phyloP scores from a whole-genome alignment of 2,888 invertebrate genomes.

The Drosophila nigritarsus region DNA sequence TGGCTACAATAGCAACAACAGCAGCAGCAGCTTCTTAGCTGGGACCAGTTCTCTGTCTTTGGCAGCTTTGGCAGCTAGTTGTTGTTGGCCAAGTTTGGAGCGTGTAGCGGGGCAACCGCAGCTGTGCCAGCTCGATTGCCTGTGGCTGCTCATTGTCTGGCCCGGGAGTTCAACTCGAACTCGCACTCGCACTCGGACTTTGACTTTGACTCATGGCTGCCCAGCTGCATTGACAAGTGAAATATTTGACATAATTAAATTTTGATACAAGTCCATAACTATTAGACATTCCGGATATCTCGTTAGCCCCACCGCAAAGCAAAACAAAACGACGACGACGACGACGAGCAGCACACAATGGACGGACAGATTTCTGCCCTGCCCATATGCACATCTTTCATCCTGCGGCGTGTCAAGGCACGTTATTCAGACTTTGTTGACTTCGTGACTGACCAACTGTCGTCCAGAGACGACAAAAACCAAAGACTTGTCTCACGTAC shows the following conservation, averaged over 20 bases:
- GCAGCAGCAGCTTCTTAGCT: conserved; percentile 38
- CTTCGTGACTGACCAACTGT: conserved; percentile 52
- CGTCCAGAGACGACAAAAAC: conserved; percentile 35
- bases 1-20: conserved; percentile 43
- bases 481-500: conserved; percentile 60
- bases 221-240: conserved; percentile 78
- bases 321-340: conserved; percentile 16
- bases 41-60: conserved; percentile 25
- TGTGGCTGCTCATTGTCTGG: conserved; percentile 18
- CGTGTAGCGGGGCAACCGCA: conserved; percentile 36
- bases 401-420: conserved; percentile 33
- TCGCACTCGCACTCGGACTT: not conserved
- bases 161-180: not conserved
- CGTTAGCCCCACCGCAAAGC: conserved; percentile 32
- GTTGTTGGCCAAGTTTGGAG: conserved; percentile 13
- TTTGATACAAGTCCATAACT: conserved; percentile 80
- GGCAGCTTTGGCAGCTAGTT: conserved; percentile 1
- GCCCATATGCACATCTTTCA: conserved; percentile 11
- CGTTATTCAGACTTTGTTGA: conserved; percentile 55
- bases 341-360: conserved; percentile 2
- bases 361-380: not conserved
- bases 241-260: conserved; percentile 83
- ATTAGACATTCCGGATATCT: conserved; percentile 60
- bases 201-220: conserved; percentile 30
- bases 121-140: conserved; percentile 35